Evolutionary conservation across 2,113 vertebrate genomes (phyloP), one percentile per base, ranked within the genome.

Genomic region (Sander lucioperca): DNA sequence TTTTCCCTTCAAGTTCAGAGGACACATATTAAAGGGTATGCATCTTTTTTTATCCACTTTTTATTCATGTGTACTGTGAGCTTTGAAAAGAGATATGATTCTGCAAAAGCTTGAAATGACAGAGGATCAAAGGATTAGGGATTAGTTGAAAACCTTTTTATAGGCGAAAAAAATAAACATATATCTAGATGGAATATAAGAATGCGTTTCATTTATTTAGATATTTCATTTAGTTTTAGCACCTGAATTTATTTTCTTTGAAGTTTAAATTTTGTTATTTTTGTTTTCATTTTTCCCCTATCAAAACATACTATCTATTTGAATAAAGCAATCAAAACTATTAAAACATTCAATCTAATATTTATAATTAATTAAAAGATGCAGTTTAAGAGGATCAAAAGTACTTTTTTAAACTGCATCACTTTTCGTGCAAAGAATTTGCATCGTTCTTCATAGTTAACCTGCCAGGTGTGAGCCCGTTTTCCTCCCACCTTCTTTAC

Each of bases 21-120:
- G 53, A 54, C 36, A 30, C 13, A 9, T 18, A 62, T 63, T 39
- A 69, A 47, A 79, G 91, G 91, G 91, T 94, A 87, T 13, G 89
- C 14, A 56, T 68, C 54, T 9, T 66, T 36, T 82, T 73, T 48
- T 3, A 67, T 56, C 21, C 15, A 21, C 9, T 45, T 77, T 81
- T 77, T 36, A 53, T 48, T 63, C 0, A 62, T 19, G 0, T 14
- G n/a, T 14, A 51, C 27, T 0, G 1, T 30, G 16, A 56, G 18
- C 6, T 69, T 56, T 48, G 33, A 43, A 68, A 64, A 43, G 30
- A 59, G 43, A 68, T 21, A 21, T 15, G 57, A 64, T 45, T 71
- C 33, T 74, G 43, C 16, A 81, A 68, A 85, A 74, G 61, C 36
- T 78, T 0, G 21, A 74, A 51, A 61, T 25, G 7, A 70, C 33